Evolutionary conservation across 92 coral and sea anemone genomes (phyloP).

Genomic region (Umimayanthus kanabou): DNA sequence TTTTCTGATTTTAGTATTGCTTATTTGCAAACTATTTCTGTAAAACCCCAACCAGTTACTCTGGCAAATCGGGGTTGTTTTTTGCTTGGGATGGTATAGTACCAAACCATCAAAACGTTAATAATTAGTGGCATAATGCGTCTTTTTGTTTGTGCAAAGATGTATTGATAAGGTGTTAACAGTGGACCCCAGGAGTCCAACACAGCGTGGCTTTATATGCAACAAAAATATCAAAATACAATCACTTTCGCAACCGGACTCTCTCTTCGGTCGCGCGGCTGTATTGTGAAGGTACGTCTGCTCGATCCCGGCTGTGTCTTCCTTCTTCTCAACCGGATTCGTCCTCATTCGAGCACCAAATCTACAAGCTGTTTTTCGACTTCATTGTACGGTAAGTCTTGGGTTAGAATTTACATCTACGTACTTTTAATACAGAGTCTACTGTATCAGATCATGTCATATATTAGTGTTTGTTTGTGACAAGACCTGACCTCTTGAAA

Average conservation of each 20-base stretch:
- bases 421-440: background rate
- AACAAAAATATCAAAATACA: background rate
- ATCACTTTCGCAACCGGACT: background rate
- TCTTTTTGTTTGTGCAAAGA: no score
- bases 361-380: background rate
- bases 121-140: no score
- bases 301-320: conserved; percentile 25
- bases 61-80: no score
- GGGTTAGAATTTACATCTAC: no score
- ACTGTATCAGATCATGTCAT: background rate
- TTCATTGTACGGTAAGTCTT: background rate
- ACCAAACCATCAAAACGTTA: no score
- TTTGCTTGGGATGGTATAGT: no score
- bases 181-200: background rate
- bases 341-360: background rate
- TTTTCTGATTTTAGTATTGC: no score
- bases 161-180: background rate
- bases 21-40: no score
- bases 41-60: no score
- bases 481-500: no score
- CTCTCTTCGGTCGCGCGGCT: background rate
- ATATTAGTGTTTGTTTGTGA: background rate
- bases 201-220: conserved; percentile 8
- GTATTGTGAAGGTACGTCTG: background rate
- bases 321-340: background rate